phyloP scores from a whole-genome alignment of 2,113 vertebrate genomes.

The Origma solitaria region DNA sequence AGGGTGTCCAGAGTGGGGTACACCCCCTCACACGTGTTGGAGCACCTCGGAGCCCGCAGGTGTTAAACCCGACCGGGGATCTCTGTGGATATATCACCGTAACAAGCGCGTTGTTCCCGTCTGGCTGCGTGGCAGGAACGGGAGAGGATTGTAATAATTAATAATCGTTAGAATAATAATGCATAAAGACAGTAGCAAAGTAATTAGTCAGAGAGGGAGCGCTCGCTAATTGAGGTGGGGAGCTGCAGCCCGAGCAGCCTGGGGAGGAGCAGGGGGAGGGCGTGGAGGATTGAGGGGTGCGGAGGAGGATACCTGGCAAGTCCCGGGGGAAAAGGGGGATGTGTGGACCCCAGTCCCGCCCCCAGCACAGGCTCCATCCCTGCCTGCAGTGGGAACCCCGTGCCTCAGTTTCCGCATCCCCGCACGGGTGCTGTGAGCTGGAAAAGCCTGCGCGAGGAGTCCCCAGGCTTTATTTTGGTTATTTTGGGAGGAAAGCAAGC shows the following conservation, averaged over 20 bases:
- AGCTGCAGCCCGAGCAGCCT: not conserved
- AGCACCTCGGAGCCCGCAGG: accelerated
- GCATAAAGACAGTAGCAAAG: conserved; percentile 47
- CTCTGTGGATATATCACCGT: not conserved
- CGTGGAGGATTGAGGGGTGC: accelerated
- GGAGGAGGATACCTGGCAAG: accelerated
- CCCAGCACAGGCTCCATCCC: not conserved
- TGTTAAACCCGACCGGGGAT: not conserved
- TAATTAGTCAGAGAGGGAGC: conserved; percentile 14
- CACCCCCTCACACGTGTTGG: accelerated
- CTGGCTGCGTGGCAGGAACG: not conserved
- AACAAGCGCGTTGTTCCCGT: not conserved
- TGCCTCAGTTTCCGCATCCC: conserved; percentile 20
- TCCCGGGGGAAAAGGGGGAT: accelerated
- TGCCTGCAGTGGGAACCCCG: not conserved
- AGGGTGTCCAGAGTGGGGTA: not conserved
- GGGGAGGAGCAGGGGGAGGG: not conserved
- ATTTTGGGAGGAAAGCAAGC: not conserved
- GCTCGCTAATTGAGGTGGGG: not conserved
- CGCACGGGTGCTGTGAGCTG: accelerated
- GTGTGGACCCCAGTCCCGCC: not conserved
- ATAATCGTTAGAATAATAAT: conserved; percentile 61
- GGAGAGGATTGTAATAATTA: conserved; percentile 35
- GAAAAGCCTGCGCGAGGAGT: not conserved
- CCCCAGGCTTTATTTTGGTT: not conserved